Conservation (phyloP, 2,888 invertebrate species). For the Schizaphis graminum region DNA sequence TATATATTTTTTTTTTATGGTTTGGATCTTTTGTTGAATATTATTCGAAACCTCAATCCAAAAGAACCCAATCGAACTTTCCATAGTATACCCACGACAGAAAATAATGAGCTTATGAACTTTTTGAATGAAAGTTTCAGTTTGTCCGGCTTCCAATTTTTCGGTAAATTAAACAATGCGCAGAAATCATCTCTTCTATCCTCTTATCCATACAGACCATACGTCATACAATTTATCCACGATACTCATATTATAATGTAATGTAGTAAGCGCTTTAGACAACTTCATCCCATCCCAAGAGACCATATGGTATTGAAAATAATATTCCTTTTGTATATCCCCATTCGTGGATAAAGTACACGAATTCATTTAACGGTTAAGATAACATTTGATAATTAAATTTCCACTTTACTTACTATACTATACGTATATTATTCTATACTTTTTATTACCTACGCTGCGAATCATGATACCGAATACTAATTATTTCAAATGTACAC, state of each 20-base stretch:
- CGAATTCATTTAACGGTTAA: background rate
- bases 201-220: background rate
- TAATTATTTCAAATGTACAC: background rate
- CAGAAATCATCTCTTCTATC: conserved; percentile 41
- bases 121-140: conserved; percentile 49
- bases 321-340: background rate
- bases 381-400: background rate
- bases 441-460: background rate
- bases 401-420: background rate
- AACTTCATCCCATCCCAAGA: background rate
- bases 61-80: conserved; percentile 40
- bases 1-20: background rate
- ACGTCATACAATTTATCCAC: background rate
- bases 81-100: background rate
- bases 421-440: background rate
- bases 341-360: background rate
- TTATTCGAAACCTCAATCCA: conserved; percentile 26
- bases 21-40: conserved; percentile 39
- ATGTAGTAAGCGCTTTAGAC: background rate
- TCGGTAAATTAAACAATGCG: conserved; percentile 49
- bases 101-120: conserved; percentile 63
- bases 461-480: background rate
- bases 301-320: background rate
- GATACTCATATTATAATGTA: background rate
- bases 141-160: conserved; percentile 40